Evolutionary conservation across 2,888 invertebrate genomes (phyloP).

Genomic region (Odontothrips loti): DNA sequence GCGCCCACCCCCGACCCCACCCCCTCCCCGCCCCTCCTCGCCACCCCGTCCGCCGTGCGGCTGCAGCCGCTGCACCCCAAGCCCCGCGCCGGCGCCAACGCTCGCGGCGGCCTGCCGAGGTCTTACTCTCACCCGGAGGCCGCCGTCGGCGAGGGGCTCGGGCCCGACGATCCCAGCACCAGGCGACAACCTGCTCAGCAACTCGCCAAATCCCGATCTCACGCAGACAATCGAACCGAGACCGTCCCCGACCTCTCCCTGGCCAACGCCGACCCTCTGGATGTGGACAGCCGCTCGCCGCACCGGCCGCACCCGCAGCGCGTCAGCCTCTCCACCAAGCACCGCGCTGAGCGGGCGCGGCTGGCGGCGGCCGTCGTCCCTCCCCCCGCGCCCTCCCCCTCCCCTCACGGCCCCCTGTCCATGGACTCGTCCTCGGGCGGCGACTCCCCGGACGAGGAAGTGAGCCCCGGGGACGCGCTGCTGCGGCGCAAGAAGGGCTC

Average conservation of each 20-base stretch:
- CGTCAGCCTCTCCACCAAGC: not conserved
- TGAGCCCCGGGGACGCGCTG: slow-evolving; percentile 16
- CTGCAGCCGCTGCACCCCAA: slow-evolving; percentile 25
- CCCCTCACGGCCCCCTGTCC: slow-evolving; percentile 31
- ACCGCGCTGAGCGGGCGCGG: slow-evolving; percentile 33
- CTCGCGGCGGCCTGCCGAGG: not conserved
- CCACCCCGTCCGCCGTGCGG: not conserved
- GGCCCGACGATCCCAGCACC: not conserved
- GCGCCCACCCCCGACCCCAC: not conserved
- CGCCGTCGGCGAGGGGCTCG: not conserved
- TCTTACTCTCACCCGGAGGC: too few species aligned
- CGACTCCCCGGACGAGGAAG: not conserved
- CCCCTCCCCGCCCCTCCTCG: not conserved
- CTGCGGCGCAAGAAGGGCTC: not conserved
- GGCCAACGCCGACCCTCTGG: not conserved
- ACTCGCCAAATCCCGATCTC: not conserved
- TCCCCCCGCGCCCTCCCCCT: not conserved
- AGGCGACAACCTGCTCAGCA: not conserved
- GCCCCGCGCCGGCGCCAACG: not conserved
- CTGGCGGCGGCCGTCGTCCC: not conserved
- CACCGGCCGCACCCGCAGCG: not conserved
- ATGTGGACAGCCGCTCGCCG: not conserved
- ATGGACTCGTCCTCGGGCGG: slow-evolving; percentile 32
- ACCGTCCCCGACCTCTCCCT: not conserved
- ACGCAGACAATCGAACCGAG: not conserved